Conservation (phyloP, 1,140 invertebrate genomes). For the Diabrotica undecimpunctata region DNA sequence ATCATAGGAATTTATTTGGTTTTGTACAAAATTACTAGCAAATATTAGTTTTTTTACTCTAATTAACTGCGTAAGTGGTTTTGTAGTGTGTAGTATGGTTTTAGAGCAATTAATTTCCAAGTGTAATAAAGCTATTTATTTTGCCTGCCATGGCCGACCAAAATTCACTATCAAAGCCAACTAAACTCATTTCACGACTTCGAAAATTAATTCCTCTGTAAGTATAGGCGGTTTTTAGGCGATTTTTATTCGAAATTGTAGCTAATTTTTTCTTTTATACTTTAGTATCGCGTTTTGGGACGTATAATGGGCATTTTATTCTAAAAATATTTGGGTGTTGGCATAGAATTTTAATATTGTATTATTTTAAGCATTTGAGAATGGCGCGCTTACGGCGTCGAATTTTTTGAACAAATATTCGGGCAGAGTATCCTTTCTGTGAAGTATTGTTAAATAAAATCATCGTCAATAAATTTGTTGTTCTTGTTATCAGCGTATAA, state of each 20-base stretch:
- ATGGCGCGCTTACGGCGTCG: constrained; percentile 39
- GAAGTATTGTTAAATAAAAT: too few species aligned
- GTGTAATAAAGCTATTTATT: constrained; percentile 14
- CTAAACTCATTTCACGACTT: constrained; percentile 19
- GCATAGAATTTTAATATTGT: constrained; percentile 41
- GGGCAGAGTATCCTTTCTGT: too few species aligned
- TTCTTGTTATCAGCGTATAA: too few species aligned
- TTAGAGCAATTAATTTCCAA: constrained; percentile 40
- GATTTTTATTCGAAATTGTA: constrained; percentile 29
- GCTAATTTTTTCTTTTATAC: constrained; percentile 29
- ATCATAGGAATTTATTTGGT: constrained; percentile 17
- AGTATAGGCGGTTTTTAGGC: constrained; percentile 6
- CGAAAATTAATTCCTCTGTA: constrained; percentile 30
- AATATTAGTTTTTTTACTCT: constrained; percentile 21
- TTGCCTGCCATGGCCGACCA: constrained; percentile 16
- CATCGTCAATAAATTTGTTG: too few species aligned
- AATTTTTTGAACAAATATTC: constrained; percentile 19
- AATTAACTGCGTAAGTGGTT: constrained; percentile 21
- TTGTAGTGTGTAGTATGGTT: constrained; percentile 6
- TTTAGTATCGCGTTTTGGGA: constrained; percentile 23
- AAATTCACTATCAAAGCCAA: constrained; percentile 20
- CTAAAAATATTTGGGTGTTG: constrained; percentile 43
- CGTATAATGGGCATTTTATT: constrained; percentile 7
- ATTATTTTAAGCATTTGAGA: constrained; percentile 43
- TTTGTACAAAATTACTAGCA: constrained; percentile 7